Conservation (phyloP, 2,113 vertebrate species). For the Pseudois nayaur region DNA sequence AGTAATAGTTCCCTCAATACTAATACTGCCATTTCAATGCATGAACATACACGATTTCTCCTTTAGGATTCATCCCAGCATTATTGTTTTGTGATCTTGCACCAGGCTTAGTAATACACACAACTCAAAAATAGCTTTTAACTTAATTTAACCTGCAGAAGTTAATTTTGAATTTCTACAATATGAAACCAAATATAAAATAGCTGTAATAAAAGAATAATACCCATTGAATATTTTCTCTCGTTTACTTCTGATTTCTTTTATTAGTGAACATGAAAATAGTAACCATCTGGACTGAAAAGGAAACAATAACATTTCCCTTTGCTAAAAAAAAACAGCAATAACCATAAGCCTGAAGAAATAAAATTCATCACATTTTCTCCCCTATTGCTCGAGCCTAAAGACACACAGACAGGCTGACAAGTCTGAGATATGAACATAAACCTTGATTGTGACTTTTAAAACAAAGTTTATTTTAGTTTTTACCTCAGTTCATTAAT, state of each 20-base stretch:
- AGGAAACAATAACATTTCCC: slow-evolving; percentile 27
- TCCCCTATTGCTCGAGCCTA: slow-evolving; percentile 47
- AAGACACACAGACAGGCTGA: slow-evolving; percentile 53
- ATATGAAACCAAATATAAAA: slow-evolving; percentile 6
- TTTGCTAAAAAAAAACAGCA: slow-evolving; percentile 41
- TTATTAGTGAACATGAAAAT: slow-evolving; percentile 41
- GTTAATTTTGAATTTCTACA: slow-evolving; percentile 35
- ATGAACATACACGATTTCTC: not conserved
- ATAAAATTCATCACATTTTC: slow-evolving; percentile 52
- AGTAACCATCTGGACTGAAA: slow-evolving; percentile 54
- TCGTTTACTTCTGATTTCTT: slow-evolving; percentile 18
- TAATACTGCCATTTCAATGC: slow-evolving; percentile 14
- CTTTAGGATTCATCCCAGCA: not conserved
- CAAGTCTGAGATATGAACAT: slow-evolving; percentile 54
- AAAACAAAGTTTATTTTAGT: slow-evolving; percentile 51
- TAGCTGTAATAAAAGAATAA: not conserved
- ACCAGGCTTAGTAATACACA: slow-evolving; percentile 1
- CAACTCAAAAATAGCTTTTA: slow-evolving; percentile 18
- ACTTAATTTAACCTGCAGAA: slow-evolving; percentile 29
- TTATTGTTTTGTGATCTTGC: not conserved
- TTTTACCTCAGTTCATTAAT: slow-evolving; percentile 71
- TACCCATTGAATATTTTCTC: not conserved
- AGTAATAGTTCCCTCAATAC: not conserved
- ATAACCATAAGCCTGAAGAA: slow-evolving; percentile 48
- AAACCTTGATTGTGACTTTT: slow-evolving; percentile 61